Evolutionary conservation across 2,888 invertebrate genomes (phyloP).

Genomic region (Pocota personata): DNA sequence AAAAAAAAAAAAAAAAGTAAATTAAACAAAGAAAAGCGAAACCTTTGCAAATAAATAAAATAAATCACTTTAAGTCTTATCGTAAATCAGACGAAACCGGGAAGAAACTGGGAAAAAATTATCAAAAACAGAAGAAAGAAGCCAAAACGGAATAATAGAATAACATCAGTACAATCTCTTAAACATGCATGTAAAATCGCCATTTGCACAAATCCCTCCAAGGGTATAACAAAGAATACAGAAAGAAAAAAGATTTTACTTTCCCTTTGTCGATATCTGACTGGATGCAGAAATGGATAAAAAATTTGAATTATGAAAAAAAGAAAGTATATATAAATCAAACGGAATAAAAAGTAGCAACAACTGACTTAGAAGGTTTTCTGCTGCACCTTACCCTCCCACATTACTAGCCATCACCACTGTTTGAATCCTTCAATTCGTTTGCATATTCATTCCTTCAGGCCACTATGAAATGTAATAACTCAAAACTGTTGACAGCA

Average conservation of each 20-base stretch:
- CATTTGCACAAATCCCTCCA: constrained; percentile 46
- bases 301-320: constrained; percentile 44
- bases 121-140: constrained; percentile 3
- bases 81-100: constrained; percentile 19
- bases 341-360: constrained; percentile 40
- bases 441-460: constrained; percentile 69
- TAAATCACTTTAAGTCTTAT: constrained; percentile 37
- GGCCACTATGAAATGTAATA: constrained; percentile 68
- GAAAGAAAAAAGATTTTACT: constrained; percentile 23
- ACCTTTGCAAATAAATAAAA: constrained; percentile 17
- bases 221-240: not conserved
- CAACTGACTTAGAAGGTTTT: constrained; percentile 26
- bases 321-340: constrained; percentile 32
- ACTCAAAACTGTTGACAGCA: constrained; percentile 69
- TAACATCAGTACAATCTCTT: constrained; percentile 38
- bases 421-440: constrained; percentile 58
- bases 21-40: not conserved
- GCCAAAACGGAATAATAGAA: constrained; percentile 41
- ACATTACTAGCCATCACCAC: not conserved
- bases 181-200: constrained; percentile 58
- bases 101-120: constrained; percentile 3
- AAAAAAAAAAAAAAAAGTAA: not conserved
- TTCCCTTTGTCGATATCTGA: constrained; percentile 32
- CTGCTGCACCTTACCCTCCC: not conserved
- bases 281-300: constrained; percentile 13